These are phyloP conservation scores for Fragum fragum DNA, from an alignment of 2,888 invertebrate species.

Conservation along the genomic window DNA sequence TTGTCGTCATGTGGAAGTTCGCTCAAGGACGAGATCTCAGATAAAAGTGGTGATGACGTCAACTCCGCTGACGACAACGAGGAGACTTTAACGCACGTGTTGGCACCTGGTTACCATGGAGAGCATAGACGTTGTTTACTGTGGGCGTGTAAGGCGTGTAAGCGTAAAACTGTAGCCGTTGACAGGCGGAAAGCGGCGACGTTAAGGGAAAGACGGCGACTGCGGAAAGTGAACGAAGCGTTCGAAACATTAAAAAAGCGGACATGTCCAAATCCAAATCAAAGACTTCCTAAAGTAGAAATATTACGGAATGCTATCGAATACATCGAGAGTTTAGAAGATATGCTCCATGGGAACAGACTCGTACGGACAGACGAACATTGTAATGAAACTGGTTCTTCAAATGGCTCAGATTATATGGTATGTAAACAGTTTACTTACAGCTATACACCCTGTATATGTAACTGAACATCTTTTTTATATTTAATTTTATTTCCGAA, in stretches of 20 bases:
- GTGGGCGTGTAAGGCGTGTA: constrained; percentile 99
- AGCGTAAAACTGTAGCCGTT: constrained; percentile 95
- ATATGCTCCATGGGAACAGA: constrained; percentile 86
- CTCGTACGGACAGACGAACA: constrained; percentile 75
- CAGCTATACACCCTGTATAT: no score
- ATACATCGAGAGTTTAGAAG: constrained; percentile 93
- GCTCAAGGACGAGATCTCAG: constrained; percentile 67
- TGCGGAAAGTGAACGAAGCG: constrained; percentile 99
- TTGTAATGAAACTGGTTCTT: constrained; percentile 80
- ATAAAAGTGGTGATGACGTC: constrained; percentile 71
- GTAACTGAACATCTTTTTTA: no score
- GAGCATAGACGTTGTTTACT: constrained; percentile 92
- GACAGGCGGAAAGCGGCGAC: constrained; percentile 99
- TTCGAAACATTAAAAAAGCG: constrained; percentile 97
- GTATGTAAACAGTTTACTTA: constrained; percentile 70
- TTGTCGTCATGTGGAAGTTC: constrained; percentile 70
- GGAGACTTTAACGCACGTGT: constrained; percentile 85
- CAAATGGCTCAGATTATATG: constrained; percentile 83
- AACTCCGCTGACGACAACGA: constrained; percentile 75
- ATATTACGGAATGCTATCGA: constrained; percentile 99
- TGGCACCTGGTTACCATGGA: constrained; percentile 87
- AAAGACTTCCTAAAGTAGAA: constrained; percentile 98
- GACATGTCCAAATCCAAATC: constrained; percentile 98
- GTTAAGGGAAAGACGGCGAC: constrained; percentile 95
- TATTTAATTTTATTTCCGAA: no score